phyloP scores from a whole-genome alignment of 2,113 vertebrate genomes.

The Gobiocypris rarus region DNA sequence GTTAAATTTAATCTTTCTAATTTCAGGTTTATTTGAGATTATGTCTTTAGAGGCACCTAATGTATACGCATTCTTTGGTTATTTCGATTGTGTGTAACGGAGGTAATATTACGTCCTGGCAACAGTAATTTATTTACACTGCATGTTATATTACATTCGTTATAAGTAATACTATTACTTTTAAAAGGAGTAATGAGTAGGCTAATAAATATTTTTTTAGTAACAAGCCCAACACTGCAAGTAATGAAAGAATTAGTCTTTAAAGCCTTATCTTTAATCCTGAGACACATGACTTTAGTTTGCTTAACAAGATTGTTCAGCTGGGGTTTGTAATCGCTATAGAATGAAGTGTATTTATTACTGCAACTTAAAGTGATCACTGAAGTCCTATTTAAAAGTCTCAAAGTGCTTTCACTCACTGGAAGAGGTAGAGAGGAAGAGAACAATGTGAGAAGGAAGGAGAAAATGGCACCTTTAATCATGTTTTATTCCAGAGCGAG shows the following conservation, averaged over 20 bases:
- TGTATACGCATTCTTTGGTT: too few relatives aligned
- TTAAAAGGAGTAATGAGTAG: too few relatives aligned
- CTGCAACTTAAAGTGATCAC: neutral
- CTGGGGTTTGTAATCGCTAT: neutral
- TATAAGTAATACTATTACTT: too few relatives aligned
- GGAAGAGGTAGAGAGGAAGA: neutral
- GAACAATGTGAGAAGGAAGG: neutral
- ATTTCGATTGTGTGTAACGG: too few relatives aligned
- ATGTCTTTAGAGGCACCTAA: too few relatives aligned
- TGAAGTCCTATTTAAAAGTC: neutral
- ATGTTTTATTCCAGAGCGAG: conserved; percentile 43
- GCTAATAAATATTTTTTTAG: too few relatives aligned
- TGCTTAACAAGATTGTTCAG: neutral
- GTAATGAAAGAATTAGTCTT: neutral
- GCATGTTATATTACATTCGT: too few relatives aligned
- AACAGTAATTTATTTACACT: too few relatives aligned
- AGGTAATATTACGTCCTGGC: too few relatives aligned
- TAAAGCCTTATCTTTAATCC: neutral
- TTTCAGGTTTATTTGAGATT: too few relatives aligned
- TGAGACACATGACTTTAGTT: neutral
- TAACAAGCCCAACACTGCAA: neutral
- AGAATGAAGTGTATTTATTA: neutral
- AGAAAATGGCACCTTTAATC: neutral
- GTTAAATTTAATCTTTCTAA: too few relatives aligned
- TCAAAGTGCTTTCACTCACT: neutral